A percentile compares a stretch with the other conserved stretches of the same genome.
phyloP scores from a whole-genome alignment of 1,140 invertebrate genomes.

The Cotesia typhae region DNA sequence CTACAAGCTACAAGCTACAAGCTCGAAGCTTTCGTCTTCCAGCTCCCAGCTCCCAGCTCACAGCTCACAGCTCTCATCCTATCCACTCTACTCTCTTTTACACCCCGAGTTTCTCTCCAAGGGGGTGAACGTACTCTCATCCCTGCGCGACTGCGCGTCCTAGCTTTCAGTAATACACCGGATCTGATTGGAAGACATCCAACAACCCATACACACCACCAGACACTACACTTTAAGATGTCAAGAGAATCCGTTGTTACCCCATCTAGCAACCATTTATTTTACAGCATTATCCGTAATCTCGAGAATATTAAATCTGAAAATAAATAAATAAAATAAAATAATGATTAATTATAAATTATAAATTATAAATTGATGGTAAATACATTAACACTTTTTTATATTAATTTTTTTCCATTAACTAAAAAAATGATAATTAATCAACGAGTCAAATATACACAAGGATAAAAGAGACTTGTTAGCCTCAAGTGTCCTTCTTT shows the following conservation, averaged over 20 bases:
- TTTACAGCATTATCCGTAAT: neutral
- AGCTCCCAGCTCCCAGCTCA: no score
- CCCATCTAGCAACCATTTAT: neutral
- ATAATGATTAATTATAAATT: no score
- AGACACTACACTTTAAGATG: slow-evolving; percentile 10
- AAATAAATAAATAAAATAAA: no score
- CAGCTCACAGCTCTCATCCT: no score
- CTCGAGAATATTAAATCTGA: neutral
- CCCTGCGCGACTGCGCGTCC: neutral
- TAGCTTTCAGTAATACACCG: neutral
- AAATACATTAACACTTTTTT: neutral
- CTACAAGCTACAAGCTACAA: no score
- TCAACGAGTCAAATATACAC: neutral
- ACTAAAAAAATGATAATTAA: slow-evolving; percentile 8
- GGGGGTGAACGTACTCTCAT: slow-evolving; percentile 17
- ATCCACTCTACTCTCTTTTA: neutral
- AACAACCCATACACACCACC: neutral
- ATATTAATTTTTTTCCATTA: neutral
- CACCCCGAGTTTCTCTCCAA: slow-evolving; percentile 4
- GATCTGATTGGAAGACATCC: slow-evolving; percentile 16
- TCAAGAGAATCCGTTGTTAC: slow-evolving; percentile 7
- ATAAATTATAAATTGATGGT: neutral
- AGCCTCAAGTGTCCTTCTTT: neutral
- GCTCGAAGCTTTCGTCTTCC: neutral
- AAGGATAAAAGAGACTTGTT: slow-evolving; percentile 3